Base-by-base conservation (phyloP, 2,113 vertebrate species). In the Percina caprodes region DNA sequence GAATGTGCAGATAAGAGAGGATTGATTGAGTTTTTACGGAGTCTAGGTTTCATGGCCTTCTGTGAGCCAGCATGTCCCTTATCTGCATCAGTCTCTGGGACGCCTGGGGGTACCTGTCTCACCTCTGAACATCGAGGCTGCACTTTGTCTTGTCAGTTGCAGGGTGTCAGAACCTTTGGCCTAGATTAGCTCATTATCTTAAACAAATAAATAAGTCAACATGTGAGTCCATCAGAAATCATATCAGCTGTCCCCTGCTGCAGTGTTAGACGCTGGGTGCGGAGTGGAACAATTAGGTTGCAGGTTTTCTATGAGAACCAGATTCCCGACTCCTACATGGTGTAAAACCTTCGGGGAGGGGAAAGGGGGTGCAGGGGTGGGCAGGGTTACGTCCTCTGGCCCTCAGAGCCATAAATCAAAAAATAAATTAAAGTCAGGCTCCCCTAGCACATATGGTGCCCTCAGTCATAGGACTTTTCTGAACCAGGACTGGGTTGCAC, bases 341-440 rank as follows among this genome's bases (percentile, higher is more conserved):
- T 51, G 70, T 52, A 46, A 68, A 63, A 21, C 23, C 24, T 45
- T n/a, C 0, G 6, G 66, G 67, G 46, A 12, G 45, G 55, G 30
- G 48, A 16, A 11, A 19, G 42, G 61, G 58, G 69, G 59, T 19
- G 35, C 23, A 48, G 42, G 79, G 61, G 24, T 42, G 42, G 61
- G 49, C 74, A 46, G 80, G 77, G 75, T 68, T 78, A 46, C 46
- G 73, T 51, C 76, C 75, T 48, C 30, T 75, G 39, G 60, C 78
- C 80, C 69, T 54, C 72, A 66, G 30, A 61, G 83, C 74, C 81
- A 84, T 93, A 89, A 93, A 91, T 93, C 92, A 90, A 81, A 74
- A 42, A 24, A 8, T 89, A 87, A 91, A 92, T 89, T 74, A 89
- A 90, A 87, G 84, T 74, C 81, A 86, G 77, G 46, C 79, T 59